phyloP scores from a whole-genome alignment of 37 sponge, comb jelly and placozoan genomes.

The Oscarella lobularis region DNA sequence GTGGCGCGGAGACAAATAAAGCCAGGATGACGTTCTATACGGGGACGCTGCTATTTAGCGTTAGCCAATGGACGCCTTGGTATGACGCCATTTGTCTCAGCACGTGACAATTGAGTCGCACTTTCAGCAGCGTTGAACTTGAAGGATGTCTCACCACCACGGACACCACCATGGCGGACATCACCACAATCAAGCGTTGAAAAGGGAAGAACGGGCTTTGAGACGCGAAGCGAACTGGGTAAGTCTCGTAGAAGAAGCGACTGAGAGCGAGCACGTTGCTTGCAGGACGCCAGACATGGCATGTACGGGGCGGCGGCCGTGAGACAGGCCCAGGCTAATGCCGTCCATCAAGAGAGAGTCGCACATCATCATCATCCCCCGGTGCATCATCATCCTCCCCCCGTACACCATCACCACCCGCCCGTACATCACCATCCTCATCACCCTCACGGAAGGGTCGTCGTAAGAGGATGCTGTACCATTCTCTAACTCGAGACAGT shows the following conservation, averaged over 20 bases:
- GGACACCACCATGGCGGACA: no score
- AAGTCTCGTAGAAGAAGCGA: conserved; percentile 18
- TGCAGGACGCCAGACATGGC: conserved; percentile 40
- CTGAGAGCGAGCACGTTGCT: conserved; percentile 27
- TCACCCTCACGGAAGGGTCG: not conserved
- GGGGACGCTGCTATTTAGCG: not conserved
- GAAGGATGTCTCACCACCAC: no score
- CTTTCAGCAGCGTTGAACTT: no score
- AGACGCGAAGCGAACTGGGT: not conserved
- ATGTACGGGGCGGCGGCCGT: conserved; percentile 37
- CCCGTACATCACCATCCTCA: conserved; percentile 4
- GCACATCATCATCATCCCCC: conserved; percentile 18
- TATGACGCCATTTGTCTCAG: no score
- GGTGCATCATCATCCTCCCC: conserved; percentile 18
- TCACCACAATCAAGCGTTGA: no score
- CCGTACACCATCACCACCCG: conserved; percentile 14
- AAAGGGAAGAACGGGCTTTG: not conserved
- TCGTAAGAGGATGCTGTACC: conserved; percentile 4
- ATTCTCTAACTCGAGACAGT: not conserved
- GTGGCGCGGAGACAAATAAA: not conserved
- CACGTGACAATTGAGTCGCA: no score
- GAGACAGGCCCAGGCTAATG: conserved; percentile 17
- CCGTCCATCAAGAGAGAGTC: conserved; percentile 30
- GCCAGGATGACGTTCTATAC: not conserved
- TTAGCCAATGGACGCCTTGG: not conserved